Base-by-base conservation (phyloP, 2,888 invertebrate species). In the Anorthoa munda region DNA sequence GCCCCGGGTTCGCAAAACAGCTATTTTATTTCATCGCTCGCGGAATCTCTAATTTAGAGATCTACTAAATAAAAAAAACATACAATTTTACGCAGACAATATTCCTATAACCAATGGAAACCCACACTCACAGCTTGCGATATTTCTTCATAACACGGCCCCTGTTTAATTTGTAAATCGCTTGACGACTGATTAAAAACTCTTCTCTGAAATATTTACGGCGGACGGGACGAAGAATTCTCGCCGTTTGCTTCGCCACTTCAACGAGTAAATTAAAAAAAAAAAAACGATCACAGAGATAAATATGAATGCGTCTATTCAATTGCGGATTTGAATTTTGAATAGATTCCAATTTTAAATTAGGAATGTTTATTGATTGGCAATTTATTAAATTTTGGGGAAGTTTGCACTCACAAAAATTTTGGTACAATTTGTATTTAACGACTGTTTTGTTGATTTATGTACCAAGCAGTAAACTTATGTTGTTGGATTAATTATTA, bases 111-210 rank as follows among this genome's bases (percentile, higher is more conserved):
- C 18, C 50, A 92, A 89, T 92, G 95, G 93, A 92, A 85, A 92
- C 93, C 73, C 67, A 18, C 86, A 76, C 51, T 55, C 72, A 78
- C 87, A 87, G 88, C 89, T 87, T 89, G 91, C 93, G 87, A 95
- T 95, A 94, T 95, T 95, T 95, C 95, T 95, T 95, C 93, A 95
- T 95, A 96, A 96, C 94, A 93, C 93, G 86, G 94, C 92, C 94
- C 92, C 94, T 94, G 96, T 95, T 96, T 96, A 95, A 96, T 96
- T 96, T 96, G 95, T 95, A 95, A 96, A 96, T 95, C 95, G 95
- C 94, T 95, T 95, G 94, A 95, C 94, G 94, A 95, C 94, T 95
- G 95, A 95, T 96, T 96, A 96, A 96, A 95, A 96, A 95, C 95
- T 95, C 95, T 91, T 93, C 87, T 95, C 93, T 94, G 94, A 95